phyloP scores from a whole-genome alignment of 1,140 invertebrate genomes.

The Nymphalis io region DNA sequence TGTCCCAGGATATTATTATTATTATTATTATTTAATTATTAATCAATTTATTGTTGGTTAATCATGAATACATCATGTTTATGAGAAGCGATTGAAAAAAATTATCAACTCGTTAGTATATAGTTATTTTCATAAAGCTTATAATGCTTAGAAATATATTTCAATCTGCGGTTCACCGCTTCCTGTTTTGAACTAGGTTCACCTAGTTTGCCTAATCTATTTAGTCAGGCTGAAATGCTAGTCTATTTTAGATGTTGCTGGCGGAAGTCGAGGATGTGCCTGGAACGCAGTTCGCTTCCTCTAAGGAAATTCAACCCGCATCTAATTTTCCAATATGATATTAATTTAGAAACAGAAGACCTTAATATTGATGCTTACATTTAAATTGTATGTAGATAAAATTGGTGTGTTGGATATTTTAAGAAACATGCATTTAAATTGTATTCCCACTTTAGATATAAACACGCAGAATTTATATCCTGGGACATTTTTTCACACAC shows the following conservation, averaged over 20 bases:
- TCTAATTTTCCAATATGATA: slow-evolving; percentile 10
- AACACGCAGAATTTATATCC: too few species aligned
- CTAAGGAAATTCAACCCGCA: slow-evolving; percentile 7
- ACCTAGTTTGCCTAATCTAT: slow-evolving; percentile 21
- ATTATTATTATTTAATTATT: too few species aligned
- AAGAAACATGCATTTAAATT: too few species aligned
- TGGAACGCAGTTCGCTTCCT: slow-evolving; percentile 4
- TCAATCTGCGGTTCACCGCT: slow-evolving; percentile 1
- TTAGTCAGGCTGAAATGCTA: slow-evolving; percentile 12
- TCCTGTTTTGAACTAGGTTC: slow-evolving; percentile 7
- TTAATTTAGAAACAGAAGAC: background rate
- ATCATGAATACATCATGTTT: too few species aligned
- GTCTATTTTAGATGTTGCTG: slow-evolving; percentile 3
- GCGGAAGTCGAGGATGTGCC: slow-evolving; percentile 20
- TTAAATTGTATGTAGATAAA: too few species aligned
- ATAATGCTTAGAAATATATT: slow-evolving; percentile 8
- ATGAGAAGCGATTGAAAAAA: too few species aligned
- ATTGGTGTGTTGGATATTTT: too few species aligned
- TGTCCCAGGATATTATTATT: too few species aligned
- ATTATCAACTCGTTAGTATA: too few species aligned
- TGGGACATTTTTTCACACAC: too few species aligned
- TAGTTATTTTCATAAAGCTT: background rate
- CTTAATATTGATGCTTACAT: background rate
- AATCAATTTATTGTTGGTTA: too few species aligned
- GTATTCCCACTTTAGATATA: too few species aligned